Evolutionary conservation across 2,888 invertebrate genomes (phyloP).

Genomic region (Phaonia tiefii): DNA sequence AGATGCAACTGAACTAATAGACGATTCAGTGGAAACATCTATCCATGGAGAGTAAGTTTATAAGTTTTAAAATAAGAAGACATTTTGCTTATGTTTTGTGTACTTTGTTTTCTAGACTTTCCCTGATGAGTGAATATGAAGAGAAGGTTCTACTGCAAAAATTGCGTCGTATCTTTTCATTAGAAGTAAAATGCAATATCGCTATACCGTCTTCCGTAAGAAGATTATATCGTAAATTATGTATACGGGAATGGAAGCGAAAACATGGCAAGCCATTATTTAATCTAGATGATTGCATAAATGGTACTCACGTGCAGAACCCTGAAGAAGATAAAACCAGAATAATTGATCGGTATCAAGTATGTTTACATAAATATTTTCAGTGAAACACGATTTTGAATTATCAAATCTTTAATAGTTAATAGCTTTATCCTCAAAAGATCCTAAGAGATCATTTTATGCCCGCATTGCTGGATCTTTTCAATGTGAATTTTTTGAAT

Average conservation of each 20-base stretch:
- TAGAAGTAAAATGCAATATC: constrained; percentile 72
- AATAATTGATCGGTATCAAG: constrained; percentile 79
- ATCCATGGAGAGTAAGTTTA: constrained; percentile 50
- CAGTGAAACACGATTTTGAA: not conserved
- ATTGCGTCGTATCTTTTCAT: constrained; percentile 73
- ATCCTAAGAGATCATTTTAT: constrained; percentile 77
- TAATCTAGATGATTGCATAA: constrained; percentile 82
- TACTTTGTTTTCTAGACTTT: not conserved
- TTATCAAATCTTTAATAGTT: constrained; percentile 68
- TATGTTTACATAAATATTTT: constrained; percentile 37
- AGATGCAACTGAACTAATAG: constrained; percentile 48
- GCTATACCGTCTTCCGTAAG: constrained; percentile 77
- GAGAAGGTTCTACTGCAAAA: constrained; percentile 76
- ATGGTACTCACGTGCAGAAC: constrained; percentile 11
- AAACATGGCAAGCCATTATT: constrained; percentile 82
- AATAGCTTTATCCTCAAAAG: constrained; percentile 71
- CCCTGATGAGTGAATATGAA: constrained; percentile 77
- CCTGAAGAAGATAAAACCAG: constrained; percentile 68
- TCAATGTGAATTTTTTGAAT: constrained; percentile 84
- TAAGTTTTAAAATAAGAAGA: too few species aligned
- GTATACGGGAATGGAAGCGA: constrained; percentile 83
- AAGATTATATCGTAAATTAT: constrained; percentile 83
- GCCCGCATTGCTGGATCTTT: constrained; percentile 82
- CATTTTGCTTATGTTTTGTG: not conserved
- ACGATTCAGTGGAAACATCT: constrained; percentile 32